Base-by-base conservation (phyloP, 2,888 invertebrate species). In the Celastrina argiolus region DNA sequence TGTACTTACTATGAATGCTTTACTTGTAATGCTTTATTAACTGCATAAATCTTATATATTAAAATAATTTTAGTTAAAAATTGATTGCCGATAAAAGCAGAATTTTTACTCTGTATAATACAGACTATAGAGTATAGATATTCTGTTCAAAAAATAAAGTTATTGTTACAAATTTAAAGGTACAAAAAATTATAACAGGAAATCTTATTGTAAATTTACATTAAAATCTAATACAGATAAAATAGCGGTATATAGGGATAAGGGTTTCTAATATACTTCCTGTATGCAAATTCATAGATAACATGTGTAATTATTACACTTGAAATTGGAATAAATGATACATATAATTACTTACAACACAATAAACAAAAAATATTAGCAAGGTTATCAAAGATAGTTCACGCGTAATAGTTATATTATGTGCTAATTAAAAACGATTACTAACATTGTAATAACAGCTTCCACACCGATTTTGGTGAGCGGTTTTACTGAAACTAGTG, bases 251-350 rank as follows among this genome's bases (percentile, higher is more conserved):
- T 36, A 36, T 10, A 14, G 31, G 41, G 3, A 1, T 41, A 58
- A 31, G n/a, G 31, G 58, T 8, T 31, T 26, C 1, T n/a, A n/a
- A n/a, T 31, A n/a, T 14, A 36, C 59, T 59, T 59, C 59, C 59
- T 59, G 36, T 34, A 58, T 31, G 34, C 16, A 59, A 34, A 59
- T 34, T 59, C 7, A 36, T 59, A 12, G 59, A 59, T 59, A 36
- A 36, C 1, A 16, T 59, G 7, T 18, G 7, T 36, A 4, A 36
- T 18, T 59, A 36, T 36, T 36, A 51, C 26, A 10, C 18, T n/a
- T 59, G 36, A 58, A 8, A 58, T 31, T 41, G 0, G 10, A 31
- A 34, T 59, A 59, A 59, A 59, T 18, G 16, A 59, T 59, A 59
- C 36, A 18, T 58, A 7, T 8, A n/a, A 58, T 31, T 34, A n/a